Evolutionary conservation across 2,797 vertebrate species (phyloP).

Genomic region (Denticeps clupeoides): DNA sequence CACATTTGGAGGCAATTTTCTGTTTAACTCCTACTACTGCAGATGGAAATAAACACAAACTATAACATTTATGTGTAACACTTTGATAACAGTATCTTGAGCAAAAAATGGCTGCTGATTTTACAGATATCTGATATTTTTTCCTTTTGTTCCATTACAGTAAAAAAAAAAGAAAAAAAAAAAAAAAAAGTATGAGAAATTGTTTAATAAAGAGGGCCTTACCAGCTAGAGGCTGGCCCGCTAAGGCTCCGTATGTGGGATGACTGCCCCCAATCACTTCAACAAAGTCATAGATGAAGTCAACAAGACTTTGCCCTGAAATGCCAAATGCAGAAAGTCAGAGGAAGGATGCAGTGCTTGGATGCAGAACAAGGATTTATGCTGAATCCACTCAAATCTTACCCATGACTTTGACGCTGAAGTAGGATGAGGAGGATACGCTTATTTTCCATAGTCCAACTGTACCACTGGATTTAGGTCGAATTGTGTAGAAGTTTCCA

Average conservation of each 20-base stretch:
- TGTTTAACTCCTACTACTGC: too few species aligned
- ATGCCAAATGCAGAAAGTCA: not conserved
- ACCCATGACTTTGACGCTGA: slow-evolving; percentile 47
- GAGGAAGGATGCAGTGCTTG: not conserved
- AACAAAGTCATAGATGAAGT: slow-evolving; percentile 51
- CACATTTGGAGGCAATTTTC: not conserved
- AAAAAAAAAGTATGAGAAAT: too few species aligned
- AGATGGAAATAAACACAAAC: too few species aligned
- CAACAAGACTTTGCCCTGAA: slow-evolving; percentile 42
- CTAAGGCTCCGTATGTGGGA: slow-evolving; percentile 28
- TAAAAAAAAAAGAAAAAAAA: too few species aligned
- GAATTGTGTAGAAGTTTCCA: slow-evolving; percentile 39
- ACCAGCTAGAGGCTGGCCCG: slow-evolving; percentile 43
- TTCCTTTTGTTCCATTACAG: too few species aligned
- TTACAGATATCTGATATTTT: too few species aligned
- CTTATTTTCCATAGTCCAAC: slow-evolving; percentile 36
- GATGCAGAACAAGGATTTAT: not conserved
- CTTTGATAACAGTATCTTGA: too few species aligned
- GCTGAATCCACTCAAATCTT: slow-evolving; percentile 8
- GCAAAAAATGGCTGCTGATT: too few species aligned
- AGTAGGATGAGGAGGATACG: slow-evolving; percentile 35
- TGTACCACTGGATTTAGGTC: slow-evolving; percentile 14
- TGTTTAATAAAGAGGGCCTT: not conserved
- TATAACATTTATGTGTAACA: too few species aligned
- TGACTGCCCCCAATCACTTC: slow-evolving; percentile 19